Percentiles rank a stretch among this genome's conserved stretches.
phyloP scores from a whole-genome alignment of 1,140 invertebrate species.

The Cotesia typhae region DNA sequence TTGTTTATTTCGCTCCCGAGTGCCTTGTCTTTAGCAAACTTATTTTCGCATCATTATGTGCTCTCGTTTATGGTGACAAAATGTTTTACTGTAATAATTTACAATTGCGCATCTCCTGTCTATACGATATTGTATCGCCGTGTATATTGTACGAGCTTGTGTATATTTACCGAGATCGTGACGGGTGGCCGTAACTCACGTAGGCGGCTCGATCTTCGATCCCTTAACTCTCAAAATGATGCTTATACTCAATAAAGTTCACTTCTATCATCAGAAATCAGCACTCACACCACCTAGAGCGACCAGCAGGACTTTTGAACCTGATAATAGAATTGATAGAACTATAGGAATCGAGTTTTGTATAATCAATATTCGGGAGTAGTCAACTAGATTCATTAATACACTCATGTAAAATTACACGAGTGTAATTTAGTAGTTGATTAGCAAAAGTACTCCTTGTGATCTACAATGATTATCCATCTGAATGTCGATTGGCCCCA shows the following conservation, averaged over 20 bases:
- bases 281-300: no score
- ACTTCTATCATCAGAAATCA: no score
- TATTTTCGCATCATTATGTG: background rate
- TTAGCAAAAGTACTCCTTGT: background rate
- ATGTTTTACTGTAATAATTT: slow-evolving; percentile 4
- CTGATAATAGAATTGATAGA: no score
- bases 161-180: background rate
- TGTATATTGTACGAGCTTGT: background rate
- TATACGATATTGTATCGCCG: background rate
- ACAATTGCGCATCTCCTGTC: background rate
- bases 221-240: no score
- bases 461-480: no score
- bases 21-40: background rate
- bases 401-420: no score
- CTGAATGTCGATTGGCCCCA: no score
- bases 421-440: background rate
- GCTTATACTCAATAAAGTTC: no score
- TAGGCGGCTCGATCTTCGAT: background rate
- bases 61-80: slow-evolving; percentile 8
- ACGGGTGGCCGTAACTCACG: slow-evolving; percentile 16
- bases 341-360: no score
- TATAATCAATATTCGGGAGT: no score
- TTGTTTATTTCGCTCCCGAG: background rate
- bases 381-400: no score
- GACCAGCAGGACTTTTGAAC: no score